phyloP scores from a whole-genome alignment of 2,888 invertebrate species.

The Heliothis peltigera region DNA sequence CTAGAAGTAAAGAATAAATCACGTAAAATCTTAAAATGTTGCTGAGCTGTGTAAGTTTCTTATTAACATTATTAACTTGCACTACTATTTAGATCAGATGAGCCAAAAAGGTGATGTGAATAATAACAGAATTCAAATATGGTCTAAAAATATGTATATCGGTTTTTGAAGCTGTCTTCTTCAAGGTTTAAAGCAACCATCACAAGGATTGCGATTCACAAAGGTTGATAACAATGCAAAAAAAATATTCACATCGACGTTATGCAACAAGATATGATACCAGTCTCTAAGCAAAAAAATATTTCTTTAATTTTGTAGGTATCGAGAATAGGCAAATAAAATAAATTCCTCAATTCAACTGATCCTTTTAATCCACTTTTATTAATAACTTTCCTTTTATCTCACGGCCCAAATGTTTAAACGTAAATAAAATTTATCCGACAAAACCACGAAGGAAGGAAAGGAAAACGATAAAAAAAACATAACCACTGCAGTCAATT shows the following conservation, averaged over 20 bases:
- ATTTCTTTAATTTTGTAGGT: constrained; percentile 45
- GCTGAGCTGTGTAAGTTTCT: no score
- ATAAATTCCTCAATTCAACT: constrained; percentile 66
- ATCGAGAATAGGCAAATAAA: constrained; percentile 59
- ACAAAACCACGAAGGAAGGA: constrained; percentile 68
- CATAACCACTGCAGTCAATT: constrained; percentile 83
- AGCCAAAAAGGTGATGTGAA: background rate
- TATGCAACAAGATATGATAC: constrained; percentile 18
- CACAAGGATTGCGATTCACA: constrained; percentile 12
- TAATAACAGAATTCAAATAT: no score
- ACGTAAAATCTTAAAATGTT: no score
- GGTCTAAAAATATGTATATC: background rate
- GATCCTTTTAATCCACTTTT: constrained; percentile 77
- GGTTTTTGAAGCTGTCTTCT: constrained; percentile 8
- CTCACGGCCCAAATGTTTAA: constrained; percentile 74
- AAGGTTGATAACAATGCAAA: constrained; percentile 14
- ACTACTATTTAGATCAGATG: background rate
- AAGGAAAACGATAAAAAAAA: constrained; percentile 72
- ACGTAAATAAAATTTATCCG: constrained; percentile 79
- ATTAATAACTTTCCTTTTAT: constrained; percentile 77
- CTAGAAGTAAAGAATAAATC: no score
- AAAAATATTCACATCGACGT: constrained; percentile 25
- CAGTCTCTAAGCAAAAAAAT: constrained; percentile 20
- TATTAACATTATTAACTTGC: no score
- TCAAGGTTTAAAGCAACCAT: constrained; percentile 20